phyloP scores from a whole-genome alignment of 2,797 vertebrate species.

The Rhinogobio ventralis region DNA sequence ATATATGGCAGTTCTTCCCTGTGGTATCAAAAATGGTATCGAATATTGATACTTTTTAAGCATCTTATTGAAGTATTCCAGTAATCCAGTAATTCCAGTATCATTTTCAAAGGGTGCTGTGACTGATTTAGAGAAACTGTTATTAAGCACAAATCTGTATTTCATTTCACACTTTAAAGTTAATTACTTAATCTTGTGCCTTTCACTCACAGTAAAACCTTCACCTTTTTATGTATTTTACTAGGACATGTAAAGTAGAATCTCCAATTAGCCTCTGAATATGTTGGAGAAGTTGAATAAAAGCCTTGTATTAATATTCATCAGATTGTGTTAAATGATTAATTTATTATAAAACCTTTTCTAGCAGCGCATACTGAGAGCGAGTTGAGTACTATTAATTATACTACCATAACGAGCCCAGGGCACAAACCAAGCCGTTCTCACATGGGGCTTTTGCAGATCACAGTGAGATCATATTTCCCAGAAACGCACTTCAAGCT shows the following conservation, averaged over 20 bases:
- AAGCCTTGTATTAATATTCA: conserved; percentile 74
- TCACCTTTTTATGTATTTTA: conserved; percentile 64
- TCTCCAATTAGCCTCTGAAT: conserved; percentile 70
- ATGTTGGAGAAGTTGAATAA: conserved; percentile 71
- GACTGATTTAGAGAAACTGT: not conserved
- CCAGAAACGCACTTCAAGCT: conserved; percentile 22
- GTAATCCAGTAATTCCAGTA: too few relatives aligned
- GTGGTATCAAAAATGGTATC: too few relatives aligned
- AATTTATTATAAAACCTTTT: conserved; percentile 74
- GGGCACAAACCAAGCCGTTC: conserved; percentile 67
- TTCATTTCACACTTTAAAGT: not conserved
- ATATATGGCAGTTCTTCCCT: too few relatives aligned
- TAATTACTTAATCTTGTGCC: not conserved
- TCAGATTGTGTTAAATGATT: conserved; percentile 74
- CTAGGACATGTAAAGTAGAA: conserved; percentile 64
- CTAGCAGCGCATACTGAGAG: conserved; percentile 67
- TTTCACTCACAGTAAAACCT: not conserved
- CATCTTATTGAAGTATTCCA: too few relatives aligned
- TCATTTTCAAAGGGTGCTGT: too few relatives aligned
- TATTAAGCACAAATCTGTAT: not conserved
- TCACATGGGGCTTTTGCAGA: conserved; percentile 55
- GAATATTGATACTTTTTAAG: too few relatives aligned
- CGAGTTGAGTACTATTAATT: conserved; percentile 72
- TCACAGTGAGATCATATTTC: conserved; percentile 70
- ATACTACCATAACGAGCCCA: conserved; percentile 76